Evolutionary conservation across 2,888 invertebrate species (phyloP), one percentile per base, ranked within the genome.

Genomic region (Phaonia tiefii): DNA sequence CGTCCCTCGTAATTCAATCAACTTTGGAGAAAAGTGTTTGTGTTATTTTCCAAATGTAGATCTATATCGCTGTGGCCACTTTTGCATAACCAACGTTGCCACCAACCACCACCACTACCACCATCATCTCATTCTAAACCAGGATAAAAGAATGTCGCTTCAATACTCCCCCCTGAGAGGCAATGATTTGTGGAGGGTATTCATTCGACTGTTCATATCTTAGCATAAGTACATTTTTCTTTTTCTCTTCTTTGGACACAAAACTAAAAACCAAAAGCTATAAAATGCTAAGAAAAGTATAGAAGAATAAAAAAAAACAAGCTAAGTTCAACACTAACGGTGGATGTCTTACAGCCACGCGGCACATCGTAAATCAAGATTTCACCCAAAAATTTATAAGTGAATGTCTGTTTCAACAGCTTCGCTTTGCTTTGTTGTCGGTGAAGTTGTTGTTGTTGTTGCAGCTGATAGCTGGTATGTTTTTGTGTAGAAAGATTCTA

Each of bases 281-380:
- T 31, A 8, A 31, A 31, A 63, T 11, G 44, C 11, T 13, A 22
- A 22, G 56, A 26, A 2, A 11, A n/a, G n/a, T n/a, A 56, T 8
- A 11, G 13, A 13, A 26, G 5, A 26, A 10, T 11, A n/a, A 0
- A 63, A 65, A n/a, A 11, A 46, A 26, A 51, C 13, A 74, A 39
- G 44, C 58, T n/a, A n/a, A n/a, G n/a, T n/a, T n/a, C 44, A 31
- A 56, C 46, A 75, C 56, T 75, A 83, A 80, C 82, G 80, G 80
- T 75, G 67, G 67, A 66, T 58, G 25, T 63, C 25, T 75, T 72
- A 74, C 78, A 82, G 54, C 72, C 80, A 82, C n/a, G 80, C 75
- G 80, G 58, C 74, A 74, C 77, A 82, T 79, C 80, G 83, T 83
- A 80, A 82, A 82, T 83, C 82, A 83, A 80, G 83, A 83, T 82